These are phyloP conservation scores for Furnarius figulus DNA, from an alignment of 2,113 vertebrate genomes.

Conservation along the genomic window DNA sequence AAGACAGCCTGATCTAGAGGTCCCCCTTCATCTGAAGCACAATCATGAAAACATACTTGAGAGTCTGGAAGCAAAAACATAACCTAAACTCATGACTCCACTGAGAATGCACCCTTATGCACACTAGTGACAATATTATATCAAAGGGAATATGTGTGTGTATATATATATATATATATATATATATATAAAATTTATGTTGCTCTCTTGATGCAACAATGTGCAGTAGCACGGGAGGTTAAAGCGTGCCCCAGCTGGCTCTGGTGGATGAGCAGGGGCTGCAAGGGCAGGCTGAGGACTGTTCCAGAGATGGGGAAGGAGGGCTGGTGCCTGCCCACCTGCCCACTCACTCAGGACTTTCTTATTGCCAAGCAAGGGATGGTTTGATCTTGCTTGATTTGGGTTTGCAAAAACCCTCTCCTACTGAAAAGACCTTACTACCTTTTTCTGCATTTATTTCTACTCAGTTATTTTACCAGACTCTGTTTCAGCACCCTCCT, in stretches of 20 bases:
- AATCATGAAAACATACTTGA: not conserved
- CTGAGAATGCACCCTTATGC: rapidly evolving
- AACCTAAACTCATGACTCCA: not conserved
- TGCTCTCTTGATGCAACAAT: rapidly evolving
- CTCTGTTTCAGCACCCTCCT: not conserved
- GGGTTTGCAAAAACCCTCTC: not conserved
- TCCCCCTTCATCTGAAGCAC: not conserved
- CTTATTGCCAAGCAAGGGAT: not conserved
- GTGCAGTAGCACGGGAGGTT: not conserved
- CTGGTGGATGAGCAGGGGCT: rapidly evolving
- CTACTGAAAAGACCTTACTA: not conserved
- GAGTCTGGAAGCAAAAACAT: not conserved
- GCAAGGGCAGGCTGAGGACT: not conserved
- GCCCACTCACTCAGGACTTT: rapidly evolving
- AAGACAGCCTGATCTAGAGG: not conserved
- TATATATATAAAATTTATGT: no score
- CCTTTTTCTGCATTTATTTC: not conserved
- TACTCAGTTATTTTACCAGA: not conserved
- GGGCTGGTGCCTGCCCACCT: rapidly evolving
- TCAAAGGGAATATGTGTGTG: not conserved
- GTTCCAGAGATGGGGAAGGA: not conserved
- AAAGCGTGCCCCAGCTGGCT: not conserved
- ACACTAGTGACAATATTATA: not conserved
- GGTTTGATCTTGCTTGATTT: not conserved
- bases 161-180: no score